Evolutionary conservation across 2,797 vertebrate genomes (phyloP).

Genomic region (Acropternis orthonyx): DNA sequence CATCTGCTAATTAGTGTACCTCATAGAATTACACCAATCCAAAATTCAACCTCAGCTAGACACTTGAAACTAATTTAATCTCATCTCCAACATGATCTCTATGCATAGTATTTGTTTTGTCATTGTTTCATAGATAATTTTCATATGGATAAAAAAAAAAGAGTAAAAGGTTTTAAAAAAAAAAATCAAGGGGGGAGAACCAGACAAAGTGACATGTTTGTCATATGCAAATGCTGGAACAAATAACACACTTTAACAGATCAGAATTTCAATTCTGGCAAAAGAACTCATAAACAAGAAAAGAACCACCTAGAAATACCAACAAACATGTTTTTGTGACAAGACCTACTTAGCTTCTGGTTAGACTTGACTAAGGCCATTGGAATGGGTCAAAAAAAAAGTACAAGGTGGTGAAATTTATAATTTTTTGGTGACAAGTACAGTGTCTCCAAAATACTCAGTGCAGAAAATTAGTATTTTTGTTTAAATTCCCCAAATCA

Average conservation of each 20-base stretch:
- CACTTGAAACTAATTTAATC: not conserved
- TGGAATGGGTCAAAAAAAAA: not conserved
- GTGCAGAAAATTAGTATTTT: not conserved
- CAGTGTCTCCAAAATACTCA: not conserved
- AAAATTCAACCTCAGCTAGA: not conserved
- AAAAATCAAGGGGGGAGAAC: not conserved
- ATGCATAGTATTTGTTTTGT: not conserved
- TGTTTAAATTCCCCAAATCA: not conserved
- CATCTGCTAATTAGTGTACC: not conserved
- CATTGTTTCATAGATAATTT: not conserved
- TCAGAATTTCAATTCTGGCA: not conserved
- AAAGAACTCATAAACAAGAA: not conserved
- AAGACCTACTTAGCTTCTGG: not conserved
- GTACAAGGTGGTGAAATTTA: not conserved
- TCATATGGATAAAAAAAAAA: not conserved
- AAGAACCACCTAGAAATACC: not conserved
- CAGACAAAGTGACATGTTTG: not conserved
- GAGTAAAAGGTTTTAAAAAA: not conserved
- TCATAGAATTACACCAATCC: not conserved
- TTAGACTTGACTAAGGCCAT: not conserved
- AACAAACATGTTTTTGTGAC: not conserved
- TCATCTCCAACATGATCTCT: not conserved
- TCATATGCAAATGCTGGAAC: not conserved
- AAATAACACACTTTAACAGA: not conserved
- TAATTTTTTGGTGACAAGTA: not conserved